phyloP scores from a whole-genome alignment of 2,888 invertebrate genomes.

The Dicycla oo region DNA sequence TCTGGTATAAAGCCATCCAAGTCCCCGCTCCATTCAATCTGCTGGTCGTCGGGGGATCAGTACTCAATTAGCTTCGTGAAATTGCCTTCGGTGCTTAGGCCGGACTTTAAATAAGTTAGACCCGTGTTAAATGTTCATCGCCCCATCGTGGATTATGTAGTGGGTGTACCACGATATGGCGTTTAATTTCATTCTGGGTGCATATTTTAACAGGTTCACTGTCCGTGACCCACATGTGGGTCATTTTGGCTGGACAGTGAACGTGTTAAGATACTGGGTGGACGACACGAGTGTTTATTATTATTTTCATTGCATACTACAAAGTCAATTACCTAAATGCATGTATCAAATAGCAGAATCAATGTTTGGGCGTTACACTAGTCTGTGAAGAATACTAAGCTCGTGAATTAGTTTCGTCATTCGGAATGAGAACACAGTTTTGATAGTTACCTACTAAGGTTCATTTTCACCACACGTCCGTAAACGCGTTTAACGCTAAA shows the following conservation, averaged over 20 bases:
- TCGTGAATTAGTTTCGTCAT: background rate
- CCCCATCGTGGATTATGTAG: conserved; percentile 25
- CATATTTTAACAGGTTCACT: background rate
- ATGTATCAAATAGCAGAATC: no score
- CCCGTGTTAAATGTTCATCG: conserved; percentile 52
- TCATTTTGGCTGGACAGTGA: no score
- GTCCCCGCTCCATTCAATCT: conserved; percentile 41
- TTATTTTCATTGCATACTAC: background rate
- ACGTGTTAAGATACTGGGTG: no score
- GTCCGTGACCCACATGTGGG: no score
- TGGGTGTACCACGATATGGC: conserved; percentile 23
- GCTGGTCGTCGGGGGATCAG: conserved; percentile 49
- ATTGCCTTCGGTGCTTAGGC: conserved; percentile 60
- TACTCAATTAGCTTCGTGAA: conserved; percentile 63
- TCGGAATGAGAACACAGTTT: background rate
- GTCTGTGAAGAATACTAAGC: background rate
- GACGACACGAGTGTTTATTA: no score
- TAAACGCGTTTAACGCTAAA: no score
- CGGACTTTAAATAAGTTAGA: conserved; percentile 68
- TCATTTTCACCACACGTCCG: no score
- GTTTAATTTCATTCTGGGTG: conserved; percentile 5
- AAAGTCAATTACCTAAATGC: no score
- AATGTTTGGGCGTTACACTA: no score
- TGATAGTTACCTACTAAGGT: no score
- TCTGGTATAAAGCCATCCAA: background rate